Conservation (phyloP, 2,888 invertebrate genomes). For the Oxyscelio sp. region DNA sequence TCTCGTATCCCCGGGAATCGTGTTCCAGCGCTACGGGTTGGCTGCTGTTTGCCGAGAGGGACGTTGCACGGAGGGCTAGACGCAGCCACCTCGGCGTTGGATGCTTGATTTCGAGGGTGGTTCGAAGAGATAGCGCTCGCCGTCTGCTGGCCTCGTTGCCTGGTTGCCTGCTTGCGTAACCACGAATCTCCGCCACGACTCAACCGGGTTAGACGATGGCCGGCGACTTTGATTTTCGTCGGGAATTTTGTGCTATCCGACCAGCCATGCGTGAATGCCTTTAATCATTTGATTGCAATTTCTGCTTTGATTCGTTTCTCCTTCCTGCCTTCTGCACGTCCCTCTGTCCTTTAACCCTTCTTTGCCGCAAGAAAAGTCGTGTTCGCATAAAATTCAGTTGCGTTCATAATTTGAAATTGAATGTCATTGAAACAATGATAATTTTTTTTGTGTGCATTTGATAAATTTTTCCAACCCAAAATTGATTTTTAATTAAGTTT, state of each 20-base stretch:
- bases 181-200: conserved; percentile 42
- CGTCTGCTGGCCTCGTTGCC: conserved; percentile 57
- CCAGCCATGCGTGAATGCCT: conserved; percentile 76
- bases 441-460: too few relatives aligned
- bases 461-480: too few relatives aligned
- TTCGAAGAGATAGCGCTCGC: conserved; percentile 71
- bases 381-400: too few relatives aligned
- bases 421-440: too few relatives aligned
- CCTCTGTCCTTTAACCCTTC: neutral
- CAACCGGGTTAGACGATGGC: conserved; percentile 75
- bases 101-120: conserved; percentile 80
- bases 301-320: conserved; percentile 63
- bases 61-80: conserved; percentile 81
- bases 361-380: conserved; percentile 16
- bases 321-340: conserved; percentile 6
- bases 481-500: too few relatives aligned
- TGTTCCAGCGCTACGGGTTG: conserved; percentile 79
- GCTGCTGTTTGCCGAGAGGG: conserved; percentile 85
- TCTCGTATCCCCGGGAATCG: conserved; percentile 79
- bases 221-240: conserved; percentile 81
- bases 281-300: conserved; percentile 82
- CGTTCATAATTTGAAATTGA: too few relatives aligned
- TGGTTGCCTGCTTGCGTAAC: conserved; percentile 61
- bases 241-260: conserved; percentile 78
- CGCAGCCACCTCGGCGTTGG: conserved; percentile 77